Conservation (phyloP, 2,797 vertebrate genomes). For the Premnoplex brunnescens region DNA sequence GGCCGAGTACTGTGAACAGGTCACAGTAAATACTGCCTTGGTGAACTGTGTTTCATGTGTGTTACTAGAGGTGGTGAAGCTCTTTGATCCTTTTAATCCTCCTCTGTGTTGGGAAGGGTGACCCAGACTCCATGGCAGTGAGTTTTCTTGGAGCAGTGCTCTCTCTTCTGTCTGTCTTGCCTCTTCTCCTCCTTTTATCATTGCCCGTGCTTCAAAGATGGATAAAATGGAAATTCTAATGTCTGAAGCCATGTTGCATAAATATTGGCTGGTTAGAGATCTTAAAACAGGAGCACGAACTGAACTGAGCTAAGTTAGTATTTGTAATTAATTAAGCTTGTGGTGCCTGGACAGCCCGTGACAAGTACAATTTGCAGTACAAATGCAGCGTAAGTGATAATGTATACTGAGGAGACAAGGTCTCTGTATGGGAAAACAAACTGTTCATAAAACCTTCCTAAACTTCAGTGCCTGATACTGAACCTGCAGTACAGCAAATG, state of each 20-base stretch:
- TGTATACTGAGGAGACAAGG: neutral
- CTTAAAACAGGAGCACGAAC: neutral
- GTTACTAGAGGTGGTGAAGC: neutral
- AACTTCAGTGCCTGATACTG: neutral
- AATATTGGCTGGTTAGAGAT: neutral
- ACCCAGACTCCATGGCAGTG: neutral
- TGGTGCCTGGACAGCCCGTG: neutral
- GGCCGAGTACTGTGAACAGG: neutral
- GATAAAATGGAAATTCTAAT: neutral
- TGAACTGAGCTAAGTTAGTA: neutral
- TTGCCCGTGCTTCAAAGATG: neutral
- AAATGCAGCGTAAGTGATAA: neutral
- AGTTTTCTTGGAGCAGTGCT: neutral
- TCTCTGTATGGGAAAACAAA: neutral
- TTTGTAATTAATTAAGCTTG: neutral
- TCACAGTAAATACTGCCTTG: fast-evolving
- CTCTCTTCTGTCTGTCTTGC: neutral
- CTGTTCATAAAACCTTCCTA: neutral
- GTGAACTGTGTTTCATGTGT: neutral
- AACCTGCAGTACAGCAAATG: neutral
- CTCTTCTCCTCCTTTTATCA: neutral
- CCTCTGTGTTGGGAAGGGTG: neutral
- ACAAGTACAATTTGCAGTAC: neutral
- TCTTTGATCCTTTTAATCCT: neutral
- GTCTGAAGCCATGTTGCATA: neutral